A percentile compares a stretch with the other conserved stretches of the same genome.
phyloP scores from a whole-genome alignment of 2,888 invertebrate genomes.

The Drosophila algonquin region DNA sequence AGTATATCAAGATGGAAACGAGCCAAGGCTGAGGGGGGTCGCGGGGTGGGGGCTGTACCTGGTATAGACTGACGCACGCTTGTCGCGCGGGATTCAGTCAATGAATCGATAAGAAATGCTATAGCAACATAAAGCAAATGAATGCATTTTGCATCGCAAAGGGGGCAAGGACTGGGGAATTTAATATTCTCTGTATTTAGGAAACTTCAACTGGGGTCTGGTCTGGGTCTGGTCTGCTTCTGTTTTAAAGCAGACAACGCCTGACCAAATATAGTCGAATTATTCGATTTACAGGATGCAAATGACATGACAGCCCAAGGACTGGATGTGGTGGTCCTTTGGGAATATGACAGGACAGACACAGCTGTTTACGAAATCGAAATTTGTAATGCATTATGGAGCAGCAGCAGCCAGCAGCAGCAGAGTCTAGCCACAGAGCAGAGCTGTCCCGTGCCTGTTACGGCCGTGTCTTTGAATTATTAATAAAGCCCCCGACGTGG shows the following conservation, averaged over 20 bases:
- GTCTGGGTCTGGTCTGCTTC: too few relatives aligned
- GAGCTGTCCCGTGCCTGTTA: slow-evolving; percentile 17
- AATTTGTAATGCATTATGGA: slow-evolving; percentile 77
- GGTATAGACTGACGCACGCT: background rate
- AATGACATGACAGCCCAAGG: background rate
- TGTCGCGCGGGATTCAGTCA: background rate
- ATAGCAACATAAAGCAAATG: too few relatives aligned
- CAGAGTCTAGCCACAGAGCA: slow-evolving; percentile 1
- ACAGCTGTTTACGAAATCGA: slow-evolving; percentile 43
- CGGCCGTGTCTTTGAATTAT: slow-evolving; percentile 66
- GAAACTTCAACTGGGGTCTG: background rate
- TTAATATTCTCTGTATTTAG: background rate
- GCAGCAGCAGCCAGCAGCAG: too few relatives aligned
- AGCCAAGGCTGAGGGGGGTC: background rate
- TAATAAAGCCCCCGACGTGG: slow-evolving; percentile 51
- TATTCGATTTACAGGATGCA: slow-evolving; percentile 48
- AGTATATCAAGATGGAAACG: slow-evolving; percentile 19
- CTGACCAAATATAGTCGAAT: slow-evolving; percentile 53
- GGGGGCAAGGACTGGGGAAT: too few relatives aligned
- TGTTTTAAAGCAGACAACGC: slow-evolving; percentile 21
- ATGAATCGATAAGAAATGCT: background rate
- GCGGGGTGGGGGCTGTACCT: background rate
- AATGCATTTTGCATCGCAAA: too few relatives aligned
- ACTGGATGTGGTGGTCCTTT: slow-evolving; percentile 32
- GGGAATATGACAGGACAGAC: slow-evolving; percentile 30